Percentiles rank a stretch among this genome's conserved stretches.
phyloP scores from a whole-genome alignment of 2,113 vertebrate genomes.

The Panthera uncia region DNA sequence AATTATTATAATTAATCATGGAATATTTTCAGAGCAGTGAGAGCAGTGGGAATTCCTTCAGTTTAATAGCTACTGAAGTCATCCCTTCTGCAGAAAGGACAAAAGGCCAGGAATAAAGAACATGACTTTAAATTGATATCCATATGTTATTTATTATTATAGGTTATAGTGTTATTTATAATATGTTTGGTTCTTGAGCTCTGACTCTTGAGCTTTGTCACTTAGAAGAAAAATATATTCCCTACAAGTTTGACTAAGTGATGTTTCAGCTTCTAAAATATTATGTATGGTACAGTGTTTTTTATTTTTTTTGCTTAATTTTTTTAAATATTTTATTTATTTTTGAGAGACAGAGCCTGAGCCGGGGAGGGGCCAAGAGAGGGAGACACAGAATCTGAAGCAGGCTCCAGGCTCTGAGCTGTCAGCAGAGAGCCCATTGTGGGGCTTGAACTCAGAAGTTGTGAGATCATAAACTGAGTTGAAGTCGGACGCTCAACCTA shows the following conservation, averaged over 20 bases:
- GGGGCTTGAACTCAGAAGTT: too few species aligned
- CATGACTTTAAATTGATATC: not conserved
- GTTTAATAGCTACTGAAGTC: constrained; percentile 67
- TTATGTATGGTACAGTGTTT: not conserved
- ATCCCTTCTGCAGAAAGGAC: not conserved
- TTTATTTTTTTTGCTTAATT: not conserved
- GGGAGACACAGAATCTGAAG: too few species aligned
- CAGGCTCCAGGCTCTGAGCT: too few species aligned
- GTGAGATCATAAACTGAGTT: too few species aligned
- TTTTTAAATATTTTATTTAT: too few species aligned
- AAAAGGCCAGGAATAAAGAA: constrained; percentile 5
- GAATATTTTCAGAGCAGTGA: constrained; percentile 63
- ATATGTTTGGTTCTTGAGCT: not conserved
- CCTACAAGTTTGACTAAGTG: not conserved
- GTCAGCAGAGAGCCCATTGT: too few species aligned
- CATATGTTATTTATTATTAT: constrained; percentile 41
- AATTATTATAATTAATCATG: constrained; percentile 62
- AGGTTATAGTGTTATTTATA: constrained; percentile 42
- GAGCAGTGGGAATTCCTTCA: constrained; percentile 57
- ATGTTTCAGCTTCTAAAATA: not conserved
- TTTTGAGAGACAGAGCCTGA: too few species aligned
- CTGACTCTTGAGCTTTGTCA: not conserved
- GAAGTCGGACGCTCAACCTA: too few species aligned
- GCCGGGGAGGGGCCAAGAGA: too few species aligned
- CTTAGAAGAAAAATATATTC: not conserved